A percentile compares a stretch with the other conserved stretches of the same genome.
These are phyloP conservation scores for Paracyprichromis sp. DNA, from an alignment of 2,113 vertebrate genomes.

Conservation along the genomic window DNA sequence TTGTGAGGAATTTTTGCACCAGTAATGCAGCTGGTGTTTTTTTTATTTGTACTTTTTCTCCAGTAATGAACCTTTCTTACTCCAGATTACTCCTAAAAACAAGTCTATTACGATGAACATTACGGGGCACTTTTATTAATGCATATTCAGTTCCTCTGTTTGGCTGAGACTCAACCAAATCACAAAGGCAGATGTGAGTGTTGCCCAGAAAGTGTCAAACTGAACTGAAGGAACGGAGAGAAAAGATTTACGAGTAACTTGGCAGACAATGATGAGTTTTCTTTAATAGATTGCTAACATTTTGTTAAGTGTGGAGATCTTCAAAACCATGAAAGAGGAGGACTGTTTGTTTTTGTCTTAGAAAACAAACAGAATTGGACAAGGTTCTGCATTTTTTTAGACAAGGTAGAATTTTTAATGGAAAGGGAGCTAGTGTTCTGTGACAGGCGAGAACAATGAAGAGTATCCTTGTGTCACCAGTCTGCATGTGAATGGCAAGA, in stretches of 20 bases:
- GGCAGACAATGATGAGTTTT: neutral
- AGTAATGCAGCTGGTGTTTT: neutral
- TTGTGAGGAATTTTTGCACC: neutral
- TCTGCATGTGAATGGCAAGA: slow-evolving; percentile 42
- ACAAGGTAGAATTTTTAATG: neutral
- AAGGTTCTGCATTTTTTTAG: neutral
- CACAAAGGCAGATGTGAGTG: slow-evolving; percentile 19
- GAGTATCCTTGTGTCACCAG: slow-evolving; percentile 23
- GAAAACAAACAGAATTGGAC: neutral
- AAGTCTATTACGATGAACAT: neutral
- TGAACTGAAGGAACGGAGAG: neutral
- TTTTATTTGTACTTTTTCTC: neutral
- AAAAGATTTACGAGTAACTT: neutral
- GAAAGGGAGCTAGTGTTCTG: slow-evolving; percentile 5
- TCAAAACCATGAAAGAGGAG: neutral
- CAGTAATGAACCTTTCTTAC: neutral
- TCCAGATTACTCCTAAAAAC: neutral
- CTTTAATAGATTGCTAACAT: neutral
- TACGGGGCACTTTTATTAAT: neutral
- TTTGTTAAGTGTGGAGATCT: neutral
- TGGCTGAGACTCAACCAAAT: neutral
- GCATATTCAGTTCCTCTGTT: neutral
- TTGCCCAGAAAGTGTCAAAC: slow-evolving; percentile 5
- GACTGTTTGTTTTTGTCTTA: neutral
- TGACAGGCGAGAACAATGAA: slow-evolving; percentile 25